phyloP scores from a whole-genome alignment of 1,140 invertebrate species.

The Diorhabda sublineata region DNA sequence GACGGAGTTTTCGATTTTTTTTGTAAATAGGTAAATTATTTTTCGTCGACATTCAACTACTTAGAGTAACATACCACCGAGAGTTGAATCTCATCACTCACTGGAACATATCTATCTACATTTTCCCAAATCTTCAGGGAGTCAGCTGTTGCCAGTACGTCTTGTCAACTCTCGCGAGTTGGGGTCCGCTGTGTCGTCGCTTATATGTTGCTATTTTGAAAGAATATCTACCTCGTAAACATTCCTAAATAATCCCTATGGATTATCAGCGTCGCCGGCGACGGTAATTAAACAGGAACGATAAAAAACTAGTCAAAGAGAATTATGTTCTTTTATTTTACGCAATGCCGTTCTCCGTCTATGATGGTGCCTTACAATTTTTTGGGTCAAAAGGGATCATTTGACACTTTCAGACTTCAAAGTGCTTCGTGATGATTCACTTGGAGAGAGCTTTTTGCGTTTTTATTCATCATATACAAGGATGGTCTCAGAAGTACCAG shows the following conservation, averaged over 20 bases:
- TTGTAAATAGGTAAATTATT: not conserved
- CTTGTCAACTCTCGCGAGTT: constrained; percentile 8
- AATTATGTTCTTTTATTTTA: no score
- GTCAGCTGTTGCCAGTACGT: constrained; percentile 27
- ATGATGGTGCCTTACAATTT: no score
- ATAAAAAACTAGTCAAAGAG: no score
- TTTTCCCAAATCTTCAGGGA: not conserved
- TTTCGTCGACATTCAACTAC: not conserved
- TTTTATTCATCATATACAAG: no score
- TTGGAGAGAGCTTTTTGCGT: no score
- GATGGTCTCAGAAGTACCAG: no score
- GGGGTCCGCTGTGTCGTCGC: constrained; percentile 4
- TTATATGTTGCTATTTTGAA: constrained; percentile 19
- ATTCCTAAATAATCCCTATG: constrained; percentile 25
- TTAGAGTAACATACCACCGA: not conserved
- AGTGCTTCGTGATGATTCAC: no score
- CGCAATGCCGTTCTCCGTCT: no score
- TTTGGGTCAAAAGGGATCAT: no score
- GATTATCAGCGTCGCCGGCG: not conserved
- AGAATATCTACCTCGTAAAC: constrained; percentile 15
- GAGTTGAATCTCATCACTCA: constrained; percentile 3
- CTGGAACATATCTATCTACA: not conserved
- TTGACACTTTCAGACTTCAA: no score
- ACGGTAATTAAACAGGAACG: no score
- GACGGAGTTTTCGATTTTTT: no score